Evolutionary conservation across 2,113 vertebrate species (phyloP), one percentile per base, ranked within the genome.

Genomic region (Ia io): DNA sequence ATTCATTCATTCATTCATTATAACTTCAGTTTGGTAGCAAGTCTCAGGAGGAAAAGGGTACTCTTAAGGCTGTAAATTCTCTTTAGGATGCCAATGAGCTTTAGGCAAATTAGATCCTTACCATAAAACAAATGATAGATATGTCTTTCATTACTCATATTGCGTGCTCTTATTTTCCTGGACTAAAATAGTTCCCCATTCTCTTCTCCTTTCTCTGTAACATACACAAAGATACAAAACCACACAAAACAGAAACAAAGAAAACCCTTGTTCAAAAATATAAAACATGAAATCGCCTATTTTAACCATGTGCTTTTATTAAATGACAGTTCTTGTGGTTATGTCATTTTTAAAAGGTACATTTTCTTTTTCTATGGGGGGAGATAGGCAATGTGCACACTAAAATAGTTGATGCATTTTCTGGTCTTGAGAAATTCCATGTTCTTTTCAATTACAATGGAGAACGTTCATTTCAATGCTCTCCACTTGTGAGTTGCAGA

Each of bases 371-470:
- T 88, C 9, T 74, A 67, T 56, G 40, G 71, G 40, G 32, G 61
- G 0, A 47, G 70, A 37, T 76, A 96, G 51, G 84, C 69, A 94
- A 84, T 71, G 14, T 70, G 37, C 14, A 79, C 63, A 84, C 37
- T 61, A 91, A 96, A 92, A 89, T 76, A 71, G 65, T 0, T 67
- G n/a, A 86, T 67, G n/a, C 18, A 59, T 93, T 91, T 91, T 96
- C 83, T 88, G 37, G 51, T 84, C 94, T 84, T 73, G 59, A 95
- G 67, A 89, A 94, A 94, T 59, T 83, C 74, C 47, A 88, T 83
- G 83, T 84, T 79, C 56, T 91, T 90, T 95, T 83, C 91, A 70
- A 59, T 88, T 47, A 91, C 89, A 96, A 80, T 74, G 83, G 73
- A 83, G 63, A 94, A 95, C 0, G 14, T 93, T 86, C 80, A 35